Conservation (phyloP, 64 coral and sea anemone species). For the Platygyra sinensis region DNA sequence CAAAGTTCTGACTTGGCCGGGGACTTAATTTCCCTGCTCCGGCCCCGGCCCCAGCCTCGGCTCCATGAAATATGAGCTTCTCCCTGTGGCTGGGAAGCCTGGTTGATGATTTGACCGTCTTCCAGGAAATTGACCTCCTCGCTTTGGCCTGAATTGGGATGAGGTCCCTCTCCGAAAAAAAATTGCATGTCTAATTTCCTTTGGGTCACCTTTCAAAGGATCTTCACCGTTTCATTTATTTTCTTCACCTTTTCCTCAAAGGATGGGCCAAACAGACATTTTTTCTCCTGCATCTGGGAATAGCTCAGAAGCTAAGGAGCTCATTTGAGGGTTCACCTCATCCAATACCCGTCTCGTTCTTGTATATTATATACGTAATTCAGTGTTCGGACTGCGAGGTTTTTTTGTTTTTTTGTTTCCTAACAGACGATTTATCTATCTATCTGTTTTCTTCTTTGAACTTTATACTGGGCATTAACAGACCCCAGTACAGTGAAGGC, state of each 20-base stretch:
- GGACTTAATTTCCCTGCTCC: no score
- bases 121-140: constrained; percentile 4
- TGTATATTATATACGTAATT: no score
- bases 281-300: constrained; percentile 31
- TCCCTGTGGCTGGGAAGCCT: constrained; percentile 10
- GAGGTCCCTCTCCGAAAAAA: constrained; percentile 54
- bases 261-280: constrained; percentile 12
- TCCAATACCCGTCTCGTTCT: constrained; percentile 12
- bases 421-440: no score
- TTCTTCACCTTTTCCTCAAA: constrained; percentile 24
- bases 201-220: neutral
- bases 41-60: no score
- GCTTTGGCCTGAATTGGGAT: constrained; percentile 29
- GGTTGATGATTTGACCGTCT: neutral
- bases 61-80: no score
- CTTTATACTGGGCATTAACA: constrained; percentile 14
- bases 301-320: constrained; percentile 13
- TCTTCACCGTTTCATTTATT: constrained; percentile 36
- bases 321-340: constrained; percentile 15
- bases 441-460: neutral
- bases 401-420: no score
- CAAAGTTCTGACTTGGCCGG: no score
- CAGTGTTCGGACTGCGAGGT: no score
- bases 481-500: constrained; percentile 11
- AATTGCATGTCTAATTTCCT: constrained; percentile 29